Evolutionary conservation across 1,140 invertebrate species (phyloP), one percentile per base, ranked within the genome.

Genomic region (Cyclina sinensis): DNA sequence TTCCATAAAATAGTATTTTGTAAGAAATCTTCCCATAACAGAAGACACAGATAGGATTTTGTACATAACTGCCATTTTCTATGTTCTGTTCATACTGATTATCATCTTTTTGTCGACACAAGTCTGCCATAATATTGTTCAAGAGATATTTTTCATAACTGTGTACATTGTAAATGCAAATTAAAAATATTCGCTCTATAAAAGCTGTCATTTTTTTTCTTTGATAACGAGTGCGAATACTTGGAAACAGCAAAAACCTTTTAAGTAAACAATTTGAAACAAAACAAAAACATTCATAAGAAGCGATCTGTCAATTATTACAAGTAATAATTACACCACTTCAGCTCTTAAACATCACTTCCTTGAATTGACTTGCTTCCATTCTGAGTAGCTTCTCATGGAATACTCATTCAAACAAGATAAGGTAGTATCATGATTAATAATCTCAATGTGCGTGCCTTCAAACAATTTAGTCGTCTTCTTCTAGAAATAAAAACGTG

Each of bases 1-100:
- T 99, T 99, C 96, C 98, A 92, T 74, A 92, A 92, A 48, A 91
- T 94, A 32, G 79, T 88, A 12, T 82, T 87, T 35, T 87, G 85
- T 70, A 87, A 87, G 43, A 70, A 73, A 3, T 46, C 27, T 0
- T 35, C 73, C 3, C 43, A 48, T 24, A 84, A 84, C 48, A 43
- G 82, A 73, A 24, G 82, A 3, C 82, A 84, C 46, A 48, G 43
- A 54, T 84, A 68, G 51, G 18, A 11, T 9, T 80, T 76, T 76
- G 65, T 68, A 32, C 4, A 68, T n/a, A 51, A 51, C 18, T 18
- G 48, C 48, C 9, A 11, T 51, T n/a, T n/a, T n/a, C n/a, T n/a
- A n/a, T n/a, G n/a, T n/a, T n/a, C n/a, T n/a, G n/a, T n/a, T n/a
- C n/a, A n/a, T n/a, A n/a, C n/a, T n/a, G n/a, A n/a, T n/a, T n/a